Base-by-base conservation (phyloP, 2,797 vertebrate genomes). In the Ctenosaura bakeri region DNA sequence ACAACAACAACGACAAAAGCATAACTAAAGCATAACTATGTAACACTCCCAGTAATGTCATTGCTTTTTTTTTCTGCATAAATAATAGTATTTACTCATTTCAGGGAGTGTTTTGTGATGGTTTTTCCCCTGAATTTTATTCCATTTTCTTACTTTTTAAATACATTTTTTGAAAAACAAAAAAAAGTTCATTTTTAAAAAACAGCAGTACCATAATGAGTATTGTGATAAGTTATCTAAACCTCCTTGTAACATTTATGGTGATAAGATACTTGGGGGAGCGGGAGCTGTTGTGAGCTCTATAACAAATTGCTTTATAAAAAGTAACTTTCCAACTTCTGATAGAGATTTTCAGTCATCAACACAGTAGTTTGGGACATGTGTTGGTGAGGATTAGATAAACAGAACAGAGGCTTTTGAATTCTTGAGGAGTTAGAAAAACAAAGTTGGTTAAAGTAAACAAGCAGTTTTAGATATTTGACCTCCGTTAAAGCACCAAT, bases 401-500 rank as follows among this genome's bases (percentile, higher is more conserved):
- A 93, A 87, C 78, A 85, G 81, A 89, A 77, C 90, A 94, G 92
- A 92, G 87, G 91, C 88, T 94, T 93, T 82, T 78, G 74, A 90
- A 94, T 94, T 95, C 93, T 94, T 92, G 84, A 74, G 78, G 86
- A 94, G 90, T 94, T 93, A 76, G 92, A 90, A 93, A 94, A 94
- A 85, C 42, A 90, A 85, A 88, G 92, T 92, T 92, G 90, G 76
- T 91, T 92, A 95, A 95, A 95, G 91, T 94, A 89, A 96, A 92
- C 85, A 91, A 79, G 89, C 91, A 90, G 85, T 94, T 95, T 90
- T 54, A 86, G 86, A 87, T 1, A 5, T 83, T 90, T 94, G 88
- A 88, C 90, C 94, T 78, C 87, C 73, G 76, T 86, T 95, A 92
- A 96, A 95, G 90, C 92, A 88, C 52, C 90, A 77, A 89, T 95